Evolutionary conservation across 2,113 vertebrate species (phyloP).

Genomic region (Psettodes erumei): DNA sequence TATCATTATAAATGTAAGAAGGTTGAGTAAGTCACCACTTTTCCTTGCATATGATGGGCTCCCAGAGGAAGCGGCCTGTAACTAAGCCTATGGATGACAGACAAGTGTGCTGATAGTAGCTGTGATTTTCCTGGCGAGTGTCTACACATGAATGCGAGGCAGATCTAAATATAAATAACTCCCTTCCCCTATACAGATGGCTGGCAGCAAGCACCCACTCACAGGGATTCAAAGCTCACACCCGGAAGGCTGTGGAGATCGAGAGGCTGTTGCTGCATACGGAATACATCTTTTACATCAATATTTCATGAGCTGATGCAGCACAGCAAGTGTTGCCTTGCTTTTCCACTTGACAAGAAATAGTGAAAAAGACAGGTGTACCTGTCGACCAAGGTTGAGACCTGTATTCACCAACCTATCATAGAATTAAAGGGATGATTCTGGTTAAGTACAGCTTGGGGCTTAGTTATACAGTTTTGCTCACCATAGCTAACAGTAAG

Average conservation of each 20-base stretch:
- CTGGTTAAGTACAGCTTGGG: too few species aligned
- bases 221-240: conserved; percentile 56
- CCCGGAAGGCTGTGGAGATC: conserved; percentile 44
- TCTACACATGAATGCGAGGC: conserved; percentile 44
- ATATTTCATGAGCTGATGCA: conserved; percentile 57
- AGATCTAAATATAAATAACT: conserved; percentile 53
- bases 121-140: conserved; percentile 28
- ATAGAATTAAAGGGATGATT: too few species aligned
- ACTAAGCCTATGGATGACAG: conserved; percentile 28
- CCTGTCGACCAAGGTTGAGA: not conserved
- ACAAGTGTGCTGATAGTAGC: conserved; percentile 35
- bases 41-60: conserved; percentile 5
- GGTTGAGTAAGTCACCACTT: not conserved
- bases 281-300: conserved; percentile 46
- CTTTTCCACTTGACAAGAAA: conserved; percentile 36
- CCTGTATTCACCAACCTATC: conserved; percentile 2
- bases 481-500: too few species aligned
- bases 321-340: conserved; percentile 35
- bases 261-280: conserved; percentile 44
- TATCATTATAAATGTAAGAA: not conserved
- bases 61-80: conserved; percentile 19
- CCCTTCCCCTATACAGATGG: conserved; percentile 48
- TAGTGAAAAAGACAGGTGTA: not conserved
- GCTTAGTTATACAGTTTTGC: too few species aligned
- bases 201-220: conserved; percentile 42